Percentiles rank a stretch among this genome's conserved stretches.
phyloP scores from a whole-genome alignment of 2,797 vertebrate genomes.

The Streptopelia turtur region DNA sequence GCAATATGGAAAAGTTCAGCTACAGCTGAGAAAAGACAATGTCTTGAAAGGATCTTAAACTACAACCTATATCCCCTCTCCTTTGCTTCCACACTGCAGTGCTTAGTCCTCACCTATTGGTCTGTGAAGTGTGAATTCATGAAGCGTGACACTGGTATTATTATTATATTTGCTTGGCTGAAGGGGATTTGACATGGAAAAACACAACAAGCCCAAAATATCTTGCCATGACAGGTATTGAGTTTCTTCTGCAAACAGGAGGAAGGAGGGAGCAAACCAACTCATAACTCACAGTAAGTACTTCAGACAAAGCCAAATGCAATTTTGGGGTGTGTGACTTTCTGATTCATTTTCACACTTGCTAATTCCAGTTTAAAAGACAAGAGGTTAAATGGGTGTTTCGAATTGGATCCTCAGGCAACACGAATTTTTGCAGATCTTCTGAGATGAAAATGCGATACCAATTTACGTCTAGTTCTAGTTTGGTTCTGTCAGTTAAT shows the following conservation, averaged over 20 bases:
- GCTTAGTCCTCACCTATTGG: not conserved
- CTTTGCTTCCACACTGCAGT: not conserved
- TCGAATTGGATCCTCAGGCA: not conserved
- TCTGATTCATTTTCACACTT: not conserved
- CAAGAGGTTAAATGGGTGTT: not conserved
- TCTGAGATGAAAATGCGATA: not conserved
- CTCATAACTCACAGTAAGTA: not conserved
- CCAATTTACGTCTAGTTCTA: not conserved
- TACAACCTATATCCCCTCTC: not conserved
- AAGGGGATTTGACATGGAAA: not conserved
- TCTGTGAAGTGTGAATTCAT: conserved; percentile 4
- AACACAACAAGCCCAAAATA: conserved; percentile 1
- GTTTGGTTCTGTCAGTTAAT: not conserved
- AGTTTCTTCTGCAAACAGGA: not conserved
- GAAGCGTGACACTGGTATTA: not conserved
- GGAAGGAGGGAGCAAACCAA: not conserved
- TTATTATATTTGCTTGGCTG: conserved; percentile 9
- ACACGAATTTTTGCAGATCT: not conserved
- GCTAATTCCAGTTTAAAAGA: not conserved
- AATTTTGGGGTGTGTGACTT: not conserved
- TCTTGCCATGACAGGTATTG: not conserved
- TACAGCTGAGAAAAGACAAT: not conserved
- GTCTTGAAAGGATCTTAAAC: not conserved
- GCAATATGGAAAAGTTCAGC: not conserved
- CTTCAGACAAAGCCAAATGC: not conserved